Base-by-base conservation (phyloP, 2,888 invertebrate genomes). In the Drosophila trichaetosa region DNA sequence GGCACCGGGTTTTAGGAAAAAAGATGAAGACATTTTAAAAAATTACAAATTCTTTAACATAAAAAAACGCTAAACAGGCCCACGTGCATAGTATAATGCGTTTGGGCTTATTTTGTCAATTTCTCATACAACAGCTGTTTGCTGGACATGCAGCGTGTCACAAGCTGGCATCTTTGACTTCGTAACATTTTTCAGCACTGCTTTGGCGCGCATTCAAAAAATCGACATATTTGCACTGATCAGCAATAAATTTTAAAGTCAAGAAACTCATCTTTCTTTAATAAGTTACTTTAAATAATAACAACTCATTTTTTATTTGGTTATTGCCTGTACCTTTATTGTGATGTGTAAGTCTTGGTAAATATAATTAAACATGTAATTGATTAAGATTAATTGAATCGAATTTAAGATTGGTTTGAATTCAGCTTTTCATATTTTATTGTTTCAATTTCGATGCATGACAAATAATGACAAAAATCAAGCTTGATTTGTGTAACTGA, bases 1-100 rank as follows among this genome's bases (percentile, higher is more conserved):
- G 90, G 94, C 94, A 40, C 94, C 94, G 6, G 85, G 82, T 93
- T 95, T 95, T 48, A 95, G 89, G 78, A 95, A 95, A 91, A 95
- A 95, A 7, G 95, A 94, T 33, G 95, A 95, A 38, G 92, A 91
- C 91, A 92, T 92, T 27, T 62, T 69, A 34, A 7, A 68, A 63
- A 46, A 46, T 24, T 71, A 29, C 53, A 52, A 68, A 66, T 67
- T 73, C 56, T 65, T 21, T 16, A 46, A 8, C 24, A 62, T n/a
- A 53, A 70, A 69, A 46, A 76, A 77, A 68, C 52, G 51, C 65
- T 69, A 64, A 71, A 71, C 60, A 58, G 61, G 65, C 76, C 79
- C 79, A 79, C 79, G 79, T 79, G 79, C 80, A 79, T 66, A 51
- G 62, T 70, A 74, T 56, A 21, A 65, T 31, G 65, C 69, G 46